These are phyloP conservation scores for Formica exsecta DNA, from an alignment of 1,140 invertebrate genomes.

Conservation along the genomic window DNA sequence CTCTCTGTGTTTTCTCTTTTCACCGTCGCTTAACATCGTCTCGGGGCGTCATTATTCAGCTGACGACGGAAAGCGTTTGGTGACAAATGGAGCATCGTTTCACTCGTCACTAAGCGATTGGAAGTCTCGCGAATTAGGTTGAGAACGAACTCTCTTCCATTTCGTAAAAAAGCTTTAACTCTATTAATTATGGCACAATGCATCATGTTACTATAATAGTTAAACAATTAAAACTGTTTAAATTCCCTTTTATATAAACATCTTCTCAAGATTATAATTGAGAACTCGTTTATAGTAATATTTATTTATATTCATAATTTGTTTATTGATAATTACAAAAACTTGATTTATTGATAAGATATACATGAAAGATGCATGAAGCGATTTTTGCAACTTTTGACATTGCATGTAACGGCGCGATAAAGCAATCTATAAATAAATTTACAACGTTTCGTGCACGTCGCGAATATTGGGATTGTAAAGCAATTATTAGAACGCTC, in stretches of 20 bases:
- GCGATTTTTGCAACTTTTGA: not conserved
- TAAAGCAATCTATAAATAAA: not conserved
- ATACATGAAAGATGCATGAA: not conserved
- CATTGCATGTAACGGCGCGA: not conserved
- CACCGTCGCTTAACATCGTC: slow-evolving; percentile 53
- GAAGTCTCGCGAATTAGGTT: not conserved
- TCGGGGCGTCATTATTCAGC: slow-evolving; percentile 66
- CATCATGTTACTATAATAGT: not conserved
- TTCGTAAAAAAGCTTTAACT: slow-evolving; percentile 31
- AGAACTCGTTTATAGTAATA: not conserved
- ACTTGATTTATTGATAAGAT: not conserved
- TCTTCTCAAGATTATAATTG: not conserved
- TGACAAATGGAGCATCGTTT: slow-evolving; percentile 57
- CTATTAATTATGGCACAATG: slow-evolving; percentile 29
- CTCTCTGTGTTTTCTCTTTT: slow-evolving; percentile 59
- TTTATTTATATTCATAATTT: not conserved
- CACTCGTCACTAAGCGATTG: slow-evolving; percentile 40
- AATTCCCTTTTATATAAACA: not conserved
- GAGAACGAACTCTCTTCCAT: slow-evolving; percentile 22
- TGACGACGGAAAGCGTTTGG: slow-evolving; percentile 46
- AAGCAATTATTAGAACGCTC: slow-evolving; percentile 3
- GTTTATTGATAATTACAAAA: not conserved
- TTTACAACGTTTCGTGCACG: slow-evolving; percentile 1
- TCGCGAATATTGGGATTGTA: slow-evolving; percentile 32
- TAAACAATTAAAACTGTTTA: not conserved